Evolutionary conservation across 2,888 invertebrate genomes (phyloP), one percentile per base, ranked within the genome.

Genomic region (Papilio elwesi): DNA sequence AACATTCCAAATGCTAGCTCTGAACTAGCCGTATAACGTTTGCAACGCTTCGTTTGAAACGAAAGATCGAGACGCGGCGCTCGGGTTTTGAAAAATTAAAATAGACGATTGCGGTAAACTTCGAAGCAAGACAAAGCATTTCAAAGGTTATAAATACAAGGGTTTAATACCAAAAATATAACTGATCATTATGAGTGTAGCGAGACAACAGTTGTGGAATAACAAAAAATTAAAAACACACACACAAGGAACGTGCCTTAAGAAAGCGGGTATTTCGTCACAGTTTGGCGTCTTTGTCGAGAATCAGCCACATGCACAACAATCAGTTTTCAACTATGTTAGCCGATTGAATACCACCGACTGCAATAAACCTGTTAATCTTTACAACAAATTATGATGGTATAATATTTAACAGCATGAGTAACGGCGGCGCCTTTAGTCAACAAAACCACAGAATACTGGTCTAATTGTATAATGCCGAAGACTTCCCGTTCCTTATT

Each of bases 281-380:
- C 78, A 78, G 78, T 79, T 82, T 83, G 87, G 84, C 85, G 74
- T 83, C 87, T 84, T 87, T 87, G 93, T 90, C 92, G 83, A 91
- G 92, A 91, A 93, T 91, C 84, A 88, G 92, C 92, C 92, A 92
- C 91, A 85, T 88, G 90, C 89, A 90, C 88, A 92, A 91, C 90
- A 92, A 90, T 89, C 91, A 90, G 81, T 76, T 83, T 91, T 91
- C 91, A 91, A 91, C 90, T 91, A 92, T 92, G 91, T 91, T 85
- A 82, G 76, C 77, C 74, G 74, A 71, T 52, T 66, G 47, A 63
- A 51, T 66, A 69, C 52, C 51, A 73, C 69, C 68, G 51, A 59
- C 49, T 52, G 69, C 6, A 2, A 6, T 38, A 36, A 57, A 65
- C 65, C 69, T 73, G 73, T 64, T 63, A 64, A 67, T 53, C 49